Conservation (phyloP, 2,888 invertebrate genomes). For the Nesidiocoris tenuis region DNA sequence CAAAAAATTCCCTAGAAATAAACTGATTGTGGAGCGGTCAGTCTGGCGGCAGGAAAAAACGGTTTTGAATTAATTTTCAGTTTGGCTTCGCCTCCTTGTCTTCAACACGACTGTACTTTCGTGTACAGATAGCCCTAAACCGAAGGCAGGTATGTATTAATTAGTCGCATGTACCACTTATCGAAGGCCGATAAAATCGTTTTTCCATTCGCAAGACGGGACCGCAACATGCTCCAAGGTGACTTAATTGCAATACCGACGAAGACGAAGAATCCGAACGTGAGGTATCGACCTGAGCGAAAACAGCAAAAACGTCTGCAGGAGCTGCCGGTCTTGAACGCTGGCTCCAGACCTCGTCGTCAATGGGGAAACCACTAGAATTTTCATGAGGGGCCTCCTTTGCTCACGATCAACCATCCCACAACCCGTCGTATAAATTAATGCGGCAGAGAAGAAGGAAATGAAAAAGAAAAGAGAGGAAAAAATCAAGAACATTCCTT, state of each 20-base stretch:
- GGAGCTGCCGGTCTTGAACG: constrained; percentile 27
- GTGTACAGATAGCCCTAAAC: not conserved
- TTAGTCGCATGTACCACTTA: not conserved
- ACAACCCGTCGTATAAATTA: not conserved
- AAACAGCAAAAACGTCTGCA: constrained; percentile 1
- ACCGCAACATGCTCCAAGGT: constrained; percentile 17
- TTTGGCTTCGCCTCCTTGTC: no score
- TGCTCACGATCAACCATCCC: not conserved
- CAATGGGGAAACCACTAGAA: constrained; percentile 29
- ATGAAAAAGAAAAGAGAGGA: not conserved
- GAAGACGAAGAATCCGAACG: not conserved
- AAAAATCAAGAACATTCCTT: not conserved
- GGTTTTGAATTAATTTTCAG: no score
- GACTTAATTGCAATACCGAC: constrained; percentile 24
- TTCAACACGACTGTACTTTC: no score
- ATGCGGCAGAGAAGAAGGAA: constrained; percentile 1
- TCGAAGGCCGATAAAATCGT: not conserved
- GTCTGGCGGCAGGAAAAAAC: no score
- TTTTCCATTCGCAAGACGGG: not conserved
- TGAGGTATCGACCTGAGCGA: not conserved
- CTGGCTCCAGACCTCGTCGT: constrained; percentile 10
- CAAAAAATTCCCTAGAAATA: no score
- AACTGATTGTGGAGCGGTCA: no score
- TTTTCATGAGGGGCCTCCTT: constrained; percentile 34
- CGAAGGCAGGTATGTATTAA: not conserved